Base-by-base conservation (phyloP, 2,888 invertebrate species). In the Zygothrica quintamaculata region DNA sequence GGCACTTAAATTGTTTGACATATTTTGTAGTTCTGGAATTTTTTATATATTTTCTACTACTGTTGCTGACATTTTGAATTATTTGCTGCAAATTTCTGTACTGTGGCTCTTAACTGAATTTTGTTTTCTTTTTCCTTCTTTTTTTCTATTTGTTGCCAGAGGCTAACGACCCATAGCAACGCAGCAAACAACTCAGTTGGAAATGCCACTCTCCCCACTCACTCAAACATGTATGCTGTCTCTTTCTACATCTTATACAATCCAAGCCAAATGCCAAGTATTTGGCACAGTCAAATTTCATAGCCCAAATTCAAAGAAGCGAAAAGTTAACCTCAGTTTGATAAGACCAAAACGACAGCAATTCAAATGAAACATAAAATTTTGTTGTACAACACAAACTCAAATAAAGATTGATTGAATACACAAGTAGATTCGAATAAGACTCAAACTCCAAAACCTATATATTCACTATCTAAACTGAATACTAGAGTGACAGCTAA, bases 61-160 rank as follows among this genome's bases (percentile, higher is more conserved):
- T 84, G 85, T n/a, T 42, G 53, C 79, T 80, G 80, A 85, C 85
- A 80, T 76, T 80, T 80, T 82, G 79, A 85, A 79, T 85, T 79
- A 79, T 82, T 82, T 72, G 60, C 68, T 66, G 76, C 59, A 77
- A 82, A 79, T 70, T 71, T 58, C 58, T 64, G 52, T 59, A 51
- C 48, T 51, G 61, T 43, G 36, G 51, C 73, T 56, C 51, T 22
- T 22, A 33, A 25, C 31, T 59, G 59, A 55, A 47, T 26, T 46
- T 33, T n/a, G n/a, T n/a, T n/a, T n/a, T n/a, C n/a, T n/a, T n/a
- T n/a, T n/a, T n/a, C n/a, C n/a, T n/a, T n/a, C n/a, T n/a, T n/a
- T n/a, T n/a, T n/a, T n/a, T n/a, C n/a, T n/a, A n/a, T n/a, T n/a
- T 53, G 12, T 39, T 11, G 55, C 70, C 57, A 13, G 65, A 42